Conservation (phyloP, 2,888 invertebrate genomes). For the Zaprionus lineosus region DNA sequence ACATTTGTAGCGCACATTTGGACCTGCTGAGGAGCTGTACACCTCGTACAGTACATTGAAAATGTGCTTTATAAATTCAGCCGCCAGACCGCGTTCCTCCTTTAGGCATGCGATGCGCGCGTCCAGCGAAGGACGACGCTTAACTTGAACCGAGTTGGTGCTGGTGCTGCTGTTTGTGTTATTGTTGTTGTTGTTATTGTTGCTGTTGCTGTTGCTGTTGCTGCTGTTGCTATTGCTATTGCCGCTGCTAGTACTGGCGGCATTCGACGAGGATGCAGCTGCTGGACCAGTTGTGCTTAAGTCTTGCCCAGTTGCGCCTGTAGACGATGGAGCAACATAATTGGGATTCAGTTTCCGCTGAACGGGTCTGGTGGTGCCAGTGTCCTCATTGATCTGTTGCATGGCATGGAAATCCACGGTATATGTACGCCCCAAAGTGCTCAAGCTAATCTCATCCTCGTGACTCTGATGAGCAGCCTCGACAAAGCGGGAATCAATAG, state of each 20-base stretch:
- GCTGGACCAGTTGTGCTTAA: slow-evolving; percentile 48
- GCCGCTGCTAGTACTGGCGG: slow-evolving; percentile 41
- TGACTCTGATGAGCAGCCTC: slow-evolving; percentile 97
- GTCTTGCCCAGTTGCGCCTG: slow-evolving; percentile 51
- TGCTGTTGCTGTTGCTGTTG: slow-evolving; percentile 10
- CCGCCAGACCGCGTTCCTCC: slow-evolving; percentile 88
- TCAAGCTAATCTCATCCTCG: slow-evolving; percentile 97
- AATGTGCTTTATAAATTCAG: slow-evolving; percentile 89
- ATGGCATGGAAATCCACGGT: slow-evolving; percentile 98
- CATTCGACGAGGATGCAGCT: slow-evolving; percentile 12
- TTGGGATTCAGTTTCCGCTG: slow-evolving; percentile 90
- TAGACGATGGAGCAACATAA: slow-evolving; percentile 80
- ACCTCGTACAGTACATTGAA: slow-evolving; percentile 98
- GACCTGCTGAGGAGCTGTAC: slow-evolving; percentile 98
- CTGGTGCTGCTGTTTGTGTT: slow-evolving; percentile 13
- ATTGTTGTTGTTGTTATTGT: slow-evolving; percentile 44
- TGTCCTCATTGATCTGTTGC: slow-evolving; percentile 99
- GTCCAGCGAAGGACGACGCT: slow-evolving; percentile 83
- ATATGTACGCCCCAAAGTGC: slow-evolving; percentile 95
- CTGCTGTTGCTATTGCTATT: slow-evolving; percentile 19
- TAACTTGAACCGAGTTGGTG: slow-evolving; percentile 28
- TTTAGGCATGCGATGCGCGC: slow-evolving; percentile 88
- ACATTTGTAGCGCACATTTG: slow-evolving; percentile 98
- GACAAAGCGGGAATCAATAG: slow-evolving; percentile 95
- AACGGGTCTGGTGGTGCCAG: slow-evolving; percentile 95